Base-by-base conservation (phyloP, 1,140 invertebrate genomes). In the Heliothis subflexa region DNA sequence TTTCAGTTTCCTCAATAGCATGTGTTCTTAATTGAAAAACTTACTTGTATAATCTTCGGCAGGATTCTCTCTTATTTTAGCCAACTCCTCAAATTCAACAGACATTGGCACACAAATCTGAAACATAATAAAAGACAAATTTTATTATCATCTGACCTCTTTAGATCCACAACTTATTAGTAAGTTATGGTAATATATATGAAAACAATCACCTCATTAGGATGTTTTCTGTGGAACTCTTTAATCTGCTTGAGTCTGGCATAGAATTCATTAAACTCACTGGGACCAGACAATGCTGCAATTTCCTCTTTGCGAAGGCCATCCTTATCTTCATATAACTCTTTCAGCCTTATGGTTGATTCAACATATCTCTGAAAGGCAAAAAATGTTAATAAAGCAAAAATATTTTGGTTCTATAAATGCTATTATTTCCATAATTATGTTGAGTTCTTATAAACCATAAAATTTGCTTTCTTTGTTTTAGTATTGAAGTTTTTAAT, bases 181-280 rank as follows among this genome's bases (percentile, higher is more conserved):
- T 52, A 13, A 13, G 4, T 47, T 52, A 10, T 47, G 16, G 14
- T 40, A n/a, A 71, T 18, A 73, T 12, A 13, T 40, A 16, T 61
- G 12, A 57, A 9, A 33, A 59, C 33, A 77, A 82, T 82, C 88
- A 97, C 97, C 95, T 99, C 99, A 95, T 99, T 99, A 4, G 99
- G 99, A 96, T 99, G 98, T 89, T 97, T 97, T 72, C 98, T 96
- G 89, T 99, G 98, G 91, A 99, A 99, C 85, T 99, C 99, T 95
- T 99, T 99, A 45, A 99, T 98, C 78, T 97, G 96, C 90, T 99
- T 99, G 0, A 99, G 95, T 74, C 99, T 96, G 5, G 96, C 96
- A 92, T 99, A 99, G 95, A 99, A 99, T 94, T 99, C 99, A 74
- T 97, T 97, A 95, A 99, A 99, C 91, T 99, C 99, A 95, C 99